A percentile compares a stretch with the other conserved stretches of the same genome.
phyloP scores from a whole-genome alignment of 2,797 vertebrate species.

The Chlorospingus flavigularis region DNA sequence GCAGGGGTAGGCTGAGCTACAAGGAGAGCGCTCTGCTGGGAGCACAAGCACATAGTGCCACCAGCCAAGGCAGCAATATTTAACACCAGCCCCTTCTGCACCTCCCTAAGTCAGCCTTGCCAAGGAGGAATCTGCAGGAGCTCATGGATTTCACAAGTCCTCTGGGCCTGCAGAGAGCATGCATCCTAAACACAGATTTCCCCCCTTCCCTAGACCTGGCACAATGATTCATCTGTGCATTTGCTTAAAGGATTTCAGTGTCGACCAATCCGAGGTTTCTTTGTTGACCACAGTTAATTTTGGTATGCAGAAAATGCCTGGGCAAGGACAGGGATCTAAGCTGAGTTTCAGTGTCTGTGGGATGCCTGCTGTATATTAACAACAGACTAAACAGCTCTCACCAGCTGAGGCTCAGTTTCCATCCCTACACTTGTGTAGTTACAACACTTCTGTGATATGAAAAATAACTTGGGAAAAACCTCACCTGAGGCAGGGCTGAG shows the following conservation, averaged over 20 bases:
- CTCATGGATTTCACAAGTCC: neutral
- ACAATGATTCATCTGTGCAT: conserved; percentile 34
- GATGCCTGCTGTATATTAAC: neutral
- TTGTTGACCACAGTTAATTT: conserved; percentile 20
- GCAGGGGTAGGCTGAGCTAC: neutral
- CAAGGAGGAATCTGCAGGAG: neutral
- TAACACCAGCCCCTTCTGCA: neutral
- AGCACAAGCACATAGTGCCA: neutral
- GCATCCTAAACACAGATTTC: neutral
- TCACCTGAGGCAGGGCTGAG: neutral
- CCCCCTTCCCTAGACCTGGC: neutral
- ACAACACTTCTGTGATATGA: neutral
- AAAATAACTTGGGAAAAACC: neutral
- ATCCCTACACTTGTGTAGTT: neutral
- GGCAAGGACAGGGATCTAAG: neutral
- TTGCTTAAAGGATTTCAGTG: conserved; percentile 11
- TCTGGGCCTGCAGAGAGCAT: neutral
- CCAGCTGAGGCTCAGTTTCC: neutral
- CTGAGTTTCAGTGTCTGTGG: neutral
- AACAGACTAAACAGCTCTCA: neutral
- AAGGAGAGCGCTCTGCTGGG: neutral
- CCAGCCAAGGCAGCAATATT: neutral
- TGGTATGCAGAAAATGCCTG: conserved; percentile 52
- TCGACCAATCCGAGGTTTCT: neutral
- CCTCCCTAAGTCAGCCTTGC: neutral